Base-by-base conservation (phyloP, 2,797 vertebrate genomes). In the Sebastes wilsoni region DNA sequence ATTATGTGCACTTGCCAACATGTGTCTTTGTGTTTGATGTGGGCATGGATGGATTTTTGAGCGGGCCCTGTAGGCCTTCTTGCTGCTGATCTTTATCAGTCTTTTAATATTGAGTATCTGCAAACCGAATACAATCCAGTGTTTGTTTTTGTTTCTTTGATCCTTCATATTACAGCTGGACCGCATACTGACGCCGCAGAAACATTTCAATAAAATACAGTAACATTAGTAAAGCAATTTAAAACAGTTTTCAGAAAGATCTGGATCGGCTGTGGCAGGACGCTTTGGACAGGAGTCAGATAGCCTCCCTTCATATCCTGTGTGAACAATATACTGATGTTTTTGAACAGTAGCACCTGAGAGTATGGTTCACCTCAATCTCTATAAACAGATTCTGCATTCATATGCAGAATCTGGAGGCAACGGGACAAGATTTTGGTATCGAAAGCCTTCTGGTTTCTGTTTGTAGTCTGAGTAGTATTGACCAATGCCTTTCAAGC, bases 1-100 rank as follows among this genome's bases (percentile, higher is more conserved):
- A 36, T 49, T 23, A 36, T 49, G 49, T 42, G 59, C 25, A 25
- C 32, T 75, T 79, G 64, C 81, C 56, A 80, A 65, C 61, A 81
- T 77, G 52, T 75, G 62, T 77, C 46, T 77, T 34, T 77, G 62
- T 34, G 36, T 83, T 80, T 75, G 65, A 73, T 82, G 64, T 61
- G 23, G 73, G 11, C 6, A 49, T 56, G 58, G 52, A 58, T 80
- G 52, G 52, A 32, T 77, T 55, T 60, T 61, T 77, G 42, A 70
- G 65, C 9, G 20, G 14, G 8, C 38, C 38, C 11, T 5, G 27
- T 22, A 11, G 38, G 20, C 38, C 12, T 72, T 49, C 20, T n/a
- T 23, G 11, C 36, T 58, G 16, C 18, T 59, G 34, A 49, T 42
- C 12, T 46, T 36, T 13, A 13, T 32, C 54, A 4, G 49, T 20